Base-by-base conservation (phyloP, 1,140 invertebrate species). In the Hylaeus volcanicus region DNA sequence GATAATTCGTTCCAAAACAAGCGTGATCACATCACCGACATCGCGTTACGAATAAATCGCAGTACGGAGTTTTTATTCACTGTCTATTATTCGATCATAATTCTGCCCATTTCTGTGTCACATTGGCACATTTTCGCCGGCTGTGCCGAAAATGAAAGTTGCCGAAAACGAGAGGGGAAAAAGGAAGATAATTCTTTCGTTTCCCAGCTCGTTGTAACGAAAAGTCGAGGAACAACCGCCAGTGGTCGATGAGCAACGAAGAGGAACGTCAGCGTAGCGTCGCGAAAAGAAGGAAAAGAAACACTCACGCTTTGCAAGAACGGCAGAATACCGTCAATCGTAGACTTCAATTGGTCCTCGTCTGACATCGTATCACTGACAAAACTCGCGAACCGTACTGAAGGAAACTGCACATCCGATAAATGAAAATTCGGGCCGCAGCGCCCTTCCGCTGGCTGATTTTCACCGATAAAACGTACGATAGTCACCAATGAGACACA, bases 271-370 rank as follows among this genome's bases (percentile, higher is more conserved):
- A 26, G 26, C 26, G 37, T 26, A 15, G n/a, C 2, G 8, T 14
- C 6, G 43, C 0, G 26, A 37, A 12, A 26, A 3, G 26, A 66
- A 48, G 2, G 26, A 48, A 58, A 55, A 12, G 1, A 61, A 91
- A 85, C 87, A 91, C 92, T 92, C 83, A 93, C 92, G 73, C 89
- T 93, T 75, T 92, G 91, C 45, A 93, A 73, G 77, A 93, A 93
- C n/a, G 91, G 89, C 88, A 91, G 91, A 58, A 93, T 83, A 75
- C 92, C 90, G 77, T 93, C 90, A 69, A 93, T 92, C 66, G 85
- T 82, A 70, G 91, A 80, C 43, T 90, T 81, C 5, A 63, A 11
- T n/a, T 78, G 79, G 8, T 85, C 48, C 11, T 74, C 61, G 39
- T 74, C 61, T 26, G 85, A 72, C 86, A 88, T 88, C 8, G 60